Evolutionary conservation across 2,888 invertebrate genomes (phyloP), one percentile per base, ranked within the genome.

Genomic region (Nomada flava): DNA sequence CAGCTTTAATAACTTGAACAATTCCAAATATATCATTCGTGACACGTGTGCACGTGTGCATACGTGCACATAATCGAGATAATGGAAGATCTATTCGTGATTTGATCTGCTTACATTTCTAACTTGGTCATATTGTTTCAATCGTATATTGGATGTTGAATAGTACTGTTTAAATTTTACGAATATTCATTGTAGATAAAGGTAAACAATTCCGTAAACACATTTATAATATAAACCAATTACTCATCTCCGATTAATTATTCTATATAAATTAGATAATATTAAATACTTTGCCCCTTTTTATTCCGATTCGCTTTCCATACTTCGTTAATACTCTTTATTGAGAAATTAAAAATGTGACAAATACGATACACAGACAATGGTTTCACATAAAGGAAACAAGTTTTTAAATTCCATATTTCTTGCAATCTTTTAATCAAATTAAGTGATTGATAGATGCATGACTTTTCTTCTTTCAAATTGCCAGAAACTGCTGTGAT

Each of bases 91-190:
- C 59, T 20, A 60, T 23, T 47, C 42, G 50, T 63, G 63, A 74
- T 68, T 68, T 15, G 26, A 78, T 57, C 57, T 68, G 52, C 59
- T 78, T 44, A 57, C 44, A 74, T 18, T 11, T 20, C n/a, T 64
- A 52, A 62, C 70, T 79, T 55, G 69, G 70, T 76, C 63, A 53
- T 20, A 72, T 67, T 68, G 63, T 76, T 72, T 63, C 42, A 23
- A 59, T 44, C 44, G 20, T 23, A 23, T 18, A 18, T 72, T 63
- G 52, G 5, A 72, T 72, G 50, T 71, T 71, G 18, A 55, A 29
- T 60, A 11, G 0, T 11, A 36, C 13, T 57, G 53, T 36, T 64
- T 57, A 47, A 44, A 15, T 53, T 13, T n/a, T 1, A 42, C 20
- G 23, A 13, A 60, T 42, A 7, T 9, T n/a, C 23, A 23, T 3